A percentile compares a stretch with the other conserved stretches of the same genome.
Conservation (phyloP, 2,113 vertebrate species). For the Neopipo cinnamomea region DNA sequence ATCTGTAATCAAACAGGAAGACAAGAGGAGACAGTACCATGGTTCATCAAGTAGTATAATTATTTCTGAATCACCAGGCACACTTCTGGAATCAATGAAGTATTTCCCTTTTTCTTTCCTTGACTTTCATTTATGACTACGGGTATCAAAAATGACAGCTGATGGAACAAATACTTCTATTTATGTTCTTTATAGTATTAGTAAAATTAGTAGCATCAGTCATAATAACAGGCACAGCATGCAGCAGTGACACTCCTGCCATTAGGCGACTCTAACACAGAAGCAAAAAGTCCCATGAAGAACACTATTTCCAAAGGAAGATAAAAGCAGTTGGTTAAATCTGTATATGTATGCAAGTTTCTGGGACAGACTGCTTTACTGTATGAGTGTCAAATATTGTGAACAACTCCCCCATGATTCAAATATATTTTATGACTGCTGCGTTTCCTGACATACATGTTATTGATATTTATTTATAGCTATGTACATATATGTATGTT, state of each 20-base stretch:
- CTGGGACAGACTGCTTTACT: neutral
- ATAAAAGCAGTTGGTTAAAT: neutral
- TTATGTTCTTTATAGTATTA: slow-evolving; percentile 26
- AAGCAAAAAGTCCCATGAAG: neutral
- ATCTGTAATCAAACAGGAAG: neutral
- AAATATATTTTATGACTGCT: neutral
- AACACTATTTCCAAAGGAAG: neutral
- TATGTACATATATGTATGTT: neutral
- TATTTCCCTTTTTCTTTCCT: neutral
- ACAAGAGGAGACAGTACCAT: neutral
- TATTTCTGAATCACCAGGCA: neutral
- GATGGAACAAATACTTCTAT: neutral
- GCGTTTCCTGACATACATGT: neutral
- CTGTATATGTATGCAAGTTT: neutral
- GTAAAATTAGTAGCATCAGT: slow-evolving; percentile 32
- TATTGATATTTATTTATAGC: neutral
- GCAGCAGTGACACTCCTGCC: neutral
- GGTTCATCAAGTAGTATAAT: neutral
- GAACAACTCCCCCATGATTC: neutral
- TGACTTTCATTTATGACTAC: slow-evolving; percentile 1
- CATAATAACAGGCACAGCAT: neutral
- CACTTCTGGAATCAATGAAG: neutral
- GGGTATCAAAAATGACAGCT: slow-evolving; percentile 19
- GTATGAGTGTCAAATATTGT: neutral
- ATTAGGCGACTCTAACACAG: neutral